phyloP scores from a whole-genome alignment of 92 coral and sea anemone species.

The Phenganax stokvisi region DNA sequence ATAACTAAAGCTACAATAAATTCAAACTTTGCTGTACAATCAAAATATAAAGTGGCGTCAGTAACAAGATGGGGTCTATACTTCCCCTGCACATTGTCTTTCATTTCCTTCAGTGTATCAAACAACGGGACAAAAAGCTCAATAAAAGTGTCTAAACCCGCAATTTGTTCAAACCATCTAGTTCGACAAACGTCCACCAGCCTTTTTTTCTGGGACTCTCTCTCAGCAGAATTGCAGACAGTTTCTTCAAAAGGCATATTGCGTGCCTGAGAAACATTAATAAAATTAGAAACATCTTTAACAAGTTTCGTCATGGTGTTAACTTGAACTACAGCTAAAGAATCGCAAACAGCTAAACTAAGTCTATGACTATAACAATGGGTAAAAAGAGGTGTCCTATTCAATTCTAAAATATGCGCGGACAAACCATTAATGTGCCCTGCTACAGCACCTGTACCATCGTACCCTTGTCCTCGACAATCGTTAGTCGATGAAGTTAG shows the following conservation, averaged over 20 bases:
- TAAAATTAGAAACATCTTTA: neutral
- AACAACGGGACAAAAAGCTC: constrained; percentile 3
- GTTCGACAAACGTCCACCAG: too few relatives aligned
- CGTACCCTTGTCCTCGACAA: neutral
- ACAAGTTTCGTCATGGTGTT: too few relatives aligned
- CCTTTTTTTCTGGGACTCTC: neutral
- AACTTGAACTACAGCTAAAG: neutral
- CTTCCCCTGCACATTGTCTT: neutral
- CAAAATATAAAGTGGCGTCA: neutral
- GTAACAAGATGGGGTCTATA: neutral
- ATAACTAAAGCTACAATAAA: neutral
- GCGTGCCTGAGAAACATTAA: neutral
- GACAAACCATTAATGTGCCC: neutral
- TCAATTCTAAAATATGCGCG: neutral
- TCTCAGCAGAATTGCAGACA: neutral
- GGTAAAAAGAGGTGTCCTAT: neutral
- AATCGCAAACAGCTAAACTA: neutral
- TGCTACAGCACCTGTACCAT: too few relatives aligned
- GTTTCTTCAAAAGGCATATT: neutral
- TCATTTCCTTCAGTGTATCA: neutral
- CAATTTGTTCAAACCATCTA: neutral
- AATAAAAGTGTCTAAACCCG: neutral
- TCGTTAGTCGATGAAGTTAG: neutral
- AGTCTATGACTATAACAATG: neutral
- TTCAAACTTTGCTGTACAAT: neutral